phyloP scores from a whole-genome alignment of 2,797 vertebrate genomes.

The Brachyalestes nurse region DNA sequence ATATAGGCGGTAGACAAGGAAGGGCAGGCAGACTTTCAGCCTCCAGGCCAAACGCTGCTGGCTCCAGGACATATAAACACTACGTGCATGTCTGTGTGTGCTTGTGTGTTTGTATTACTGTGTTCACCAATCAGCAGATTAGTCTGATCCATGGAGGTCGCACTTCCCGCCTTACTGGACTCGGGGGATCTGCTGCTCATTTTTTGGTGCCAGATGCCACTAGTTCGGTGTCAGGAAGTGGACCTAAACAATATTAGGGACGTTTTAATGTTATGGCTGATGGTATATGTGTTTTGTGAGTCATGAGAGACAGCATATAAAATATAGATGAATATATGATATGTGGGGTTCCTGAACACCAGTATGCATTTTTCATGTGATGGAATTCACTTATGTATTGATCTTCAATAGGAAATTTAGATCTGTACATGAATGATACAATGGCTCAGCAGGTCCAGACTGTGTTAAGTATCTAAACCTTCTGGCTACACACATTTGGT shows the following conservation, averaged over 20 bases:
- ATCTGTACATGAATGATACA: not conserved
- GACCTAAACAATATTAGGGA: no score
- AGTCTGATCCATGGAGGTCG: no score
- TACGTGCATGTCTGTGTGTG: slow-evolving; percentile 31
- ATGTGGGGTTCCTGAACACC: not conserved
- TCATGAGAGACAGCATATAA: not conserved
- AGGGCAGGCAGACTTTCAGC: slow-evolving; percentile 59
- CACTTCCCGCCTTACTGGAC: no score
- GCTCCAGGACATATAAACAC: slow-evolving; percentile 61
- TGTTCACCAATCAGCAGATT: no score
- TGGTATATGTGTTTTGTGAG: not conserved
- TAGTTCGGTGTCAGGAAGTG: no score
- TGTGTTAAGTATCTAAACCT: not conserved
- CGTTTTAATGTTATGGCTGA: no score
- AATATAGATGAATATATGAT: not conserved
- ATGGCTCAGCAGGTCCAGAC: not conserved
- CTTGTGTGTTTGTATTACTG: not conserved
- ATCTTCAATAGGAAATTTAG: slow-evolving; percentile 46
- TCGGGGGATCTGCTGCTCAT: no score
- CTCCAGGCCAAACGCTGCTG: slow-evolving; percentile 54
- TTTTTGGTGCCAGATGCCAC: no score
- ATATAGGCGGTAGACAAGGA: slow-evolving; percentile 47
- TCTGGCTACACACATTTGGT: no score
- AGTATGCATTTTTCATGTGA: slow-evolving; percentile 4
- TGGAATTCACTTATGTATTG: slow-evolving; percentile 46